phyloP scores from a whole-genome alignment of 2,888 invertebrate species.

The Protodeltote pygarga region DNA sequence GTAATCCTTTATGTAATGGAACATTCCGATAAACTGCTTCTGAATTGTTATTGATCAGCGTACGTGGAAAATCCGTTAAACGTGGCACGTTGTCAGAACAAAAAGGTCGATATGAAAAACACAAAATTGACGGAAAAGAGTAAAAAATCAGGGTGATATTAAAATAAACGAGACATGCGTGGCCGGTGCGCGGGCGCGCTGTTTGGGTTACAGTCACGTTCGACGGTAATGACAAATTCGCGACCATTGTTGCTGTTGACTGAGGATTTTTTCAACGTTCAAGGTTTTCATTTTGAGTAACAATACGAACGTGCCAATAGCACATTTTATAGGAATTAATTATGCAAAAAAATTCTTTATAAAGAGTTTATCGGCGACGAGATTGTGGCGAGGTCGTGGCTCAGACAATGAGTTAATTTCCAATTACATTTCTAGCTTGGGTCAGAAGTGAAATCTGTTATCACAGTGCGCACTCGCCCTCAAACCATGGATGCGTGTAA shows the following conservation, averaged over 20 bases:
- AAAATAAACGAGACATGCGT: conserved; percentile 75
- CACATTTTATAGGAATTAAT: conserved; percentile 75
- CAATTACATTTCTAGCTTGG: conserved; percentile 73
- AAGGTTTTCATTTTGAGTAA: conserved; percentile 78
- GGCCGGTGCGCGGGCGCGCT: conserved; percentile 55
- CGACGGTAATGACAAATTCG: conserved; percentile 79
- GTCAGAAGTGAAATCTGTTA: conserved; percentile 81
- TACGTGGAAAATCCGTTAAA: conserved; percentile 62
- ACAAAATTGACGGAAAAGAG: conserved; percentile 67
- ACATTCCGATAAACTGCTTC: conserved; percentile 47
- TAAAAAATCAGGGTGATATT: conserved; percentile 80
- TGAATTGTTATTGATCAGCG: conserved; percentile 47
- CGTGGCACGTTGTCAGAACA: conserved; percentile 71
- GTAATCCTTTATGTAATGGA: conserved; percentile 51
- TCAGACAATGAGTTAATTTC: conserved; percentile 70
- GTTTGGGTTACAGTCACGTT: conserved; percentile 81
- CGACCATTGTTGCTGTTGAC: conserved; percentile 75
- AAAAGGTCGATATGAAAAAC: conserved; percentile 61
- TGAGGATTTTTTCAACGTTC: conserved; percentile 74
- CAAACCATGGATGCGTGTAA: conserved; percentile 84
- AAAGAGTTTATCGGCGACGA: conserved; percentile 51
- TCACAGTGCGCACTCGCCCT: conserved; percentile 68
- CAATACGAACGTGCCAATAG: conserved; percentile 79
- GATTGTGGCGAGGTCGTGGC: conserved; percentile 57
- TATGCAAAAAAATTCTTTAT: conserved; percentile 65